Evolutionary conservation across 2,113 vertebrate species (phyloP).

Genomic region (Oncorhynchus mykiss): DNA sequence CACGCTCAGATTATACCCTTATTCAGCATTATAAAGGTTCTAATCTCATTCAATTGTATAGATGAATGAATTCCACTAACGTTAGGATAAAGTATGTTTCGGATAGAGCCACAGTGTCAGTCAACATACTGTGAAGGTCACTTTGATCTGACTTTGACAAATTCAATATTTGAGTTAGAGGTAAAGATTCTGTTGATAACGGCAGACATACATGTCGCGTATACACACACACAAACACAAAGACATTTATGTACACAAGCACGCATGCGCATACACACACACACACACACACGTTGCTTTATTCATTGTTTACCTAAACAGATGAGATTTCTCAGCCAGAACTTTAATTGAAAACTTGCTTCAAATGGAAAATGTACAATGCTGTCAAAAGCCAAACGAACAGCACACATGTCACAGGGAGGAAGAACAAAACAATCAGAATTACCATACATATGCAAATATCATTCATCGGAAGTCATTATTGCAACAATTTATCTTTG

Average conservation of each 20-base stretch:
- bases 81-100: not conserved
- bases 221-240: no score
- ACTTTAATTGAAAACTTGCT: conserved; percentile 15
- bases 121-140: not conserved
- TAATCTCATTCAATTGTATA: not conserved
- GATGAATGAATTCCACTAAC: not conserved
- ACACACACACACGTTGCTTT: not conserved
- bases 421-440: conserved; percentile 49
- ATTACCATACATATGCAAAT: conserved; percentile 68
- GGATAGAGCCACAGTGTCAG: not conserved
- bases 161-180: no score
- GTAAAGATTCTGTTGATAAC: no score
- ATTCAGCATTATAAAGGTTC: no score
- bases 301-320: no score
- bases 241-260: not conserved
- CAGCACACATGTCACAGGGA: conserved; percentile 31
- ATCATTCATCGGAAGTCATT: conserved; percentile 61
- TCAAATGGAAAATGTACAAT: not conserved
- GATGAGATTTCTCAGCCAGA: not conserved
- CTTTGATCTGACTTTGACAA: not conserved
- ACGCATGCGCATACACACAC: not conserved
- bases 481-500: conserved; percentile 66
- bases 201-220: no score
- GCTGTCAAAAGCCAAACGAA: conserved; percentile 33
- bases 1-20: not conserved